Percentiles rank a stretch among this genome's conserved stretches.
Conservation (phyloP, 2,888 invertebrate species). For the Ophion slaviceki region DNA sequence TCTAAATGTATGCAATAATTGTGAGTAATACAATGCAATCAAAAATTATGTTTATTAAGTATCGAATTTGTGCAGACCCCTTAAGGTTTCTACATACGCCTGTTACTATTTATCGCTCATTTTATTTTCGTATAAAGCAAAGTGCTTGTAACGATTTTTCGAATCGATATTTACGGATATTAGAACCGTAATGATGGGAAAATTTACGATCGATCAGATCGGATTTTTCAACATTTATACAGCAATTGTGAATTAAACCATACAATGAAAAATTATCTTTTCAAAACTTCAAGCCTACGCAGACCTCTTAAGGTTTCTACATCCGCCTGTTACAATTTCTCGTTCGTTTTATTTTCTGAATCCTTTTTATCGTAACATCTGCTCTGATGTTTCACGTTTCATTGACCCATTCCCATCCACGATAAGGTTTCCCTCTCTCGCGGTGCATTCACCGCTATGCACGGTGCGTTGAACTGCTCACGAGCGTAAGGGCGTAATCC, state of each 20-base stretch:
- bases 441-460: constrained; percentile 16
- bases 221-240: too few relatives aligned
- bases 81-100: neutral
- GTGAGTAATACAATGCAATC: too few relatives aligned
- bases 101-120: constrained; percentile 29
- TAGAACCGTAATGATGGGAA: too few relatives aligned
- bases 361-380: constrained; percentile 41
- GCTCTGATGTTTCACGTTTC: constrained; percentile 67
- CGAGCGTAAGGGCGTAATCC: neutral
- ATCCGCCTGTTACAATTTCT: constrained; percentile 30
- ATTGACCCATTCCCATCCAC: constrained; percentile 68
- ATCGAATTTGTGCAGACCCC: too few relatives aligned
- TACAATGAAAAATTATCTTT: neutral
- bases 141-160: too few relatives aligned
- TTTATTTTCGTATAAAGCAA: constrained; percentile 12
- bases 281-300: constrained; percentile 23
- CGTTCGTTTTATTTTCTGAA: constrained; percentile 26
- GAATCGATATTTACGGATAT: too few relatives aligned
- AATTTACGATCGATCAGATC: too few relatives aligned
- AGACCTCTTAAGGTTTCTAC: neutral
- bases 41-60: too few relatives aligned
- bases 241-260: too few relatives aligned
- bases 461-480: neutral
- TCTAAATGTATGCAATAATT: too few relatives aligned
- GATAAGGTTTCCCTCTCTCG: constrained; percentile 70